These are phyloP conservation scores for Anadara kagoshimensis DNA, from an alignment of 1,140 invertebrate genomes.

Conservation along the genomic window DNA sequence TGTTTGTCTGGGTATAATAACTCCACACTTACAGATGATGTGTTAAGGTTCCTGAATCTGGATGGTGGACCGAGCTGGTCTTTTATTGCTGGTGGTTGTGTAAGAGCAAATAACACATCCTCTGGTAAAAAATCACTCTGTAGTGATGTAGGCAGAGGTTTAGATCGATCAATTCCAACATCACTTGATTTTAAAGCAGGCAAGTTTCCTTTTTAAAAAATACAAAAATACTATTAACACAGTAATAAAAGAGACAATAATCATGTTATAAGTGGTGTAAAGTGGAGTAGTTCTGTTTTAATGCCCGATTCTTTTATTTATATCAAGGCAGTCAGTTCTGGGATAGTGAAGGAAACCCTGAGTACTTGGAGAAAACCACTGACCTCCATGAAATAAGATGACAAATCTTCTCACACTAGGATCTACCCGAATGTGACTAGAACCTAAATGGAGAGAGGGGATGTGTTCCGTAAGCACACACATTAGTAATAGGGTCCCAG, in stretches of 20 bases:
- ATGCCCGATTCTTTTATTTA: too few species aligned
- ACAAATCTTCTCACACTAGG: too few species aligned
- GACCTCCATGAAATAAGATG: too few species aligned
- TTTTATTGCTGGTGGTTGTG: conserved; percentile 61
- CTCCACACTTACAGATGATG: conserved; percentile 51
- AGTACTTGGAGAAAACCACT: too few species aligned
- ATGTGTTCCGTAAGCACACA: too few species aligned
- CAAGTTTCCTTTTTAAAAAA: conserved; percentile 41
- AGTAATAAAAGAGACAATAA: not conserved
- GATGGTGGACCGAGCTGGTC: conserved; percentile 68
- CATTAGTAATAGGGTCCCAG: too few species aligned
- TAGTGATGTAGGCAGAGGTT: conserved; percentile 67
- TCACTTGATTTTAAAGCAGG: conserved; percentile 59
- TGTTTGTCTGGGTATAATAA: too few species aligned
- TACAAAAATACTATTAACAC: not conserved
- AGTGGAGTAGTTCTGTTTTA: not conserved
- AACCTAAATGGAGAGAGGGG: too few species aligned
- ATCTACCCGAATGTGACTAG: too few species aligned
- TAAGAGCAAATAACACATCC: conserved; percentile 70
- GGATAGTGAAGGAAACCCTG: too few species aligned
- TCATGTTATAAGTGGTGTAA: not conserved
- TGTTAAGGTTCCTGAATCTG: conserved; percentile 58
- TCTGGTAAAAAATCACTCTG: conserved; percentile 72
- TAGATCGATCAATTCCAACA: conserved; percentile 56
- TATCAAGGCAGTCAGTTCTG: too few species aligned